Evolutionary conservation across 2,797 vertebrate genomes (phyloP).

Genomic region (Bovichtus variegatus): DNA sequence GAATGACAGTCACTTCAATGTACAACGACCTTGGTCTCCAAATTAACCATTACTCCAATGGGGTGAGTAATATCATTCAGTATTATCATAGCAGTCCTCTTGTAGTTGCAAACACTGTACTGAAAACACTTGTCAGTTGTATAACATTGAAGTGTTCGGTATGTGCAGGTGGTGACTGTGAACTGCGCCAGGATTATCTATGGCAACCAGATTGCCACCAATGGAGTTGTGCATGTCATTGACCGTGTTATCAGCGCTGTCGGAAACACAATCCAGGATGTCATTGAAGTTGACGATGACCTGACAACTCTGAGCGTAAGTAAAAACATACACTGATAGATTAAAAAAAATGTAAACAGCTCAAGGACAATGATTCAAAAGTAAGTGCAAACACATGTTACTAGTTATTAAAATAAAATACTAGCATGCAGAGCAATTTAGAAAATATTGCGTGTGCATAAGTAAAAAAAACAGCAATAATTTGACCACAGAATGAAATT

Average conservation of each 20-base stretch:
- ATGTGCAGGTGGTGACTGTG: constrained; percentile 93
- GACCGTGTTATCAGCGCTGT: constrained; percentile 93
- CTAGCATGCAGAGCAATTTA: background rate
- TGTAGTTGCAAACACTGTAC: background rate
- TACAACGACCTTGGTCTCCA: constrained; percentile 90
- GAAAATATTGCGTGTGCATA: background rate
- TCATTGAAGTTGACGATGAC: constrained; percentile 90
- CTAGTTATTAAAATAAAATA: background rate
- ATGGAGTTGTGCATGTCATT: constrained; percentile 97
- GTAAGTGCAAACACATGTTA: background rate
- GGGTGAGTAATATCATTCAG: constrained; percentile 84
- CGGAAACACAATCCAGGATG: constrained; percentile 90
- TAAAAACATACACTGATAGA: background rate
- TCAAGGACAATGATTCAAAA: background rate
- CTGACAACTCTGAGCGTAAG: constrained; percentile 90
- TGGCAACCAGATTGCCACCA: constrained; percentile 96
- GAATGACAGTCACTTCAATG: constrained; percentile 92
- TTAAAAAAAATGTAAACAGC: background rate
- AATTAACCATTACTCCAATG: constrained; percentile 97
- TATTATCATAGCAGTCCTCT: background rate
- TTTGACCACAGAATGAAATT: too few species aligned
- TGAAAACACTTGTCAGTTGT: background rate
- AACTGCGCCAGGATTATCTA: constrained; percentile 97
- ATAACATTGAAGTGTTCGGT: background rate
- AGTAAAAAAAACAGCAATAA: too few species aligned